Base-by-base conservation (phyloP, 2,797 vertebrate species). In the Bryconaethiops microstoma region DNA sequence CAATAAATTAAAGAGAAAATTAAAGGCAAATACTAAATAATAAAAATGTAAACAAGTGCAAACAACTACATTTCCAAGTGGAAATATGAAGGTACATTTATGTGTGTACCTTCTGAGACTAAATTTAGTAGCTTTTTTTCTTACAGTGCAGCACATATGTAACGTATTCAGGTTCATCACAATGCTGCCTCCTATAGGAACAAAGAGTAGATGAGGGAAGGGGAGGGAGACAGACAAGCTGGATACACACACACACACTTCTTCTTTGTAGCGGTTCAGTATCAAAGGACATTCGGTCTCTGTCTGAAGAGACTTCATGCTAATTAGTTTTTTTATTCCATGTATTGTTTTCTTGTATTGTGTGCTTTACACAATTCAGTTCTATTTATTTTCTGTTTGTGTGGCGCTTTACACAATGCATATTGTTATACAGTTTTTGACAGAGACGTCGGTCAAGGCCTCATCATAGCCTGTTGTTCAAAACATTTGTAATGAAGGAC, bases 131-230 rank as follows among this genome's bases (percentile, higher is more conserved):
- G 17, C 14, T 17, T 14, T 54, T 3, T 54, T 2, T 55, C 54
- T n/a, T 4, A 5, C 6, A 21, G 5, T 21, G 5, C 8, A 60
- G 5, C 10, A 23, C 21, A 23, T 21, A 23, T 12, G 2, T 23
- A 21, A 21, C 12, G 35, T 1, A 17, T 35, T 6, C 25, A 17
- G 2, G 21, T 14, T 14, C 9, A 35, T 25, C 55, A n/a, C 57
- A 12, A 16, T 79, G 25, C 68, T 7, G 68, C 77, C 68, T 68
- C 50, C 57, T 63, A 54, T 48, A 54, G 68, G 29, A 72, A 16
- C 1, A 69, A 45, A 35, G 7, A 39, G 19, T 2, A 60, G n/a
- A 21, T 25, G 3, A 25, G 17, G 29, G 17, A 3, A 25, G 17
- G 29, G 17, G 23, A 29, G 5, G 0, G 25, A 16, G 23, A 29